Conservation (phyloP, 2,113 vertebrate species). For the Callochromis pleurospilus region DNA sequence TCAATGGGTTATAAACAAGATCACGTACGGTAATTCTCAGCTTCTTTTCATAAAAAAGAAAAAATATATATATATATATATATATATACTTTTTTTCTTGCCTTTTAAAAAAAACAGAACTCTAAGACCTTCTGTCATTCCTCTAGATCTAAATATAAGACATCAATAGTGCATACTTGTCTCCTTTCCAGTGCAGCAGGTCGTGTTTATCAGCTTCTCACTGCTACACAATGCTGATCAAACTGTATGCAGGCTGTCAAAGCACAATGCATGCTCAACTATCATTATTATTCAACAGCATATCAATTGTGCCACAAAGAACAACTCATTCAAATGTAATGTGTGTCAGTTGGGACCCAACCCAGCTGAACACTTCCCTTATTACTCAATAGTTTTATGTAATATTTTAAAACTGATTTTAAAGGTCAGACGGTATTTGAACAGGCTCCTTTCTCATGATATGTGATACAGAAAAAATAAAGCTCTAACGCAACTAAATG, state of each 20-base stretch:
- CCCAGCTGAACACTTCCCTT: constrained; percentile 26
- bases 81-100: background rate
- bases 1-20: background rate
- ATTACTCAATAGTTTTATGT: constrained; percentile 40
- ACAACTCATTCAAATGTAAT: constrained; percentile 39
- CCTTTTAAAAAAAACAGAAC: background rate
- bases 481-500: background rate
- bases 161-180: background rate
- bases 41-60: background rate
- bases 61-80: background rate
- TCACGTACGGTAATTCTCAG: background rate
- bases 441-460: background rate
- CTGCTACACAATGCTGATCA: background rate
- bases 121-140: background rate
- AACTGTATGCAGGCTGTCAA: background rate
- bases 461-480: background rate
- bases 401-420: background rate
- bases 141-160: background rate
- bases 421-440: background rate
- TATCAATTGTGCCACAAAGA: background rate
- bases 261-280: background rate
- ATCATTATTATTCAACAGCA: background rate
- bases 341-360: constrained; percentile 41
- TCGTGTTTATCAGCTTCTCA: background rate
- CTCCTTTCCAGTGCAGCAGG: background rate